A percentile compares a stretch with the other conserved stretches of the same genome.
Evolutionary conservation across 2,797 vertebrate species (phyloP).

Genomic region (Coregonus suidteri): DNA sequence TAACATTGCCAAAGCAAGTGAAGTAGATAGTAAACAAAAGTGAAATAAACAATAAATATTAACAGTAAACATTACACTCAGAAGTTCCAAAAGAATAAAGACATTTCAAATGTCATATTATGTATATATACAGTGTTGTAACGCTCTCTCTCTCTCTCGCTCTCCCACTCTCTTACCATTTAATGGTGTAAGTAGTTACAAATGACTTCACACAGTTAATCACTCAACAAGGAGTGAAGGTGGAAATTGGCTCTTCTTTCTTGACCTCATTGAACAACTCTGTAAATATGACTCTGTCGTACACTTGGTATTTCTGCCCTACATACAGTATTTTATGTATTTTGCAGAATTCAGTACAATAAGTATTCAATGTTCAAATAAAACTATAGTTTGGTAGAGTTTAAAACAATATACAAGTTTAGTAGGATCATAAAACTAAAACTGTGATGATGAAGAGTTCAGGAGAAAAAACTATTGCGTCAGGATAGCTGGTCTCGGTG

Average conservation of each 20-base stretch:
- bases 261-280: neutral
- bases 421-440: neutral
- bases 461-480: neutral
- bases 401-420: neutral
- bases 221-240: constrained; percentile 37
- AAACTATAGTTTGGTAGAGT: neutral
- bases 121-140: no score
- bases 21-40: no score
- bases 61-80: no score
- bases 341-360: neutral
- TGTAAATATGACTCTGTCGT: neutral
- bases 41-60: no score
- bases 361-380: neutral
- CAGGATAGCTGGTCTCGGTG: constrained; percentile 62
- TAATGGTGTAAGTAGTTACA: constrained; percentile 62
- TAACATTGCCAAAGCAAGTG: no score
- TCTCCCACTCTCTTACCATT: constrained; percentile 43
- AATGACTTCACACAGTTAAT: constrained; percentile 59
- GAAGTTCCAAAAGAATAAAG: no score
- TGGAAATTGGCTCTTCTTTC: constrained; percentile 41
- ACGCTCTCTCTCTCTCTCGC: constrained; percentile 44
- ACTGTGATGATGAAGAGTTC: neutral
- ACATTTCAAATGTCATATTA: no score
- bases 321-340: neutral
- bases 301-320: constrained; percentile 26